These are phyloP conservation scores for Dicrostonyx torquatus DNA, from an alignment of 2,797 vertebrate species.

Conservation along the genomic window DNA sequence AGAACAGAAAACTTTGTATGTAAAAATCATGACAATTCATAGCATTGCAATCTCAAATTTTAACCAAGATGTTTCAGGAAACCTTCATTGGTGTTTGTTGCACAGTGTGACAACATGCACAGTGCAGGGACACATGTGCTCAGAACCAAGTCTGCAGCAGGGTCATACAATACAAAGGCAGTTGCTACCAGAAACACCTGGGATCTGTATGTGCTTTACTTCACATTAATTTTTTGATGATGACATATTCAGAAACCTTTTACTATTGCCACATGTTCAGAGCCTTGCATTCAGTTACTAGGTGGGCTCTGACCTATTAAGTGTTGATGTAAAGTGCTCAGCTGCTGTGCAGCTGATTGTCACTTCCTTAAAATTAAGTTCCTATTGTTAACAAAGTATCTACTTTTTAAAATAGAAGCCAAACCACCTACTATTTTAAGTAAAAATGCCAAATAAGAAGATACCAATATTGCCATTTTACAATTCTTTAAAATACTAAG, in stretches of 20 bases:
- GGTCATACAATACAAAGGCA: background rate
- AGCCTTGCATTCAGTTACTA: background rate
- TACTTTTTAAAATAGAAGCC: background rate
- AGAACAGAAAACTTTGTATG: background rate
- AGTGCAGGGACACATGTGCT: background rate
- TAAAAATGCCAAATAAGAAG: slow-evolving; percentile 38
- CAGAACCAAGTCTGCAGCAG: background rate
- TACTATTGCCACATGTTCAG: background rate
- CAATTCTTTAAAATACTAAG: slow-evolving; percentile 37
- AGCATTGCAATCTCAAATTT: background rate
- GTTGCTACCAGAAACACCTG: background rate
- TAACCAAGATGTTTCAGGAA: background rate
- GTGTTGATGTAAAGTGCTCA: background rate
- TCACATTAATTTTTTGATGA: background rate
- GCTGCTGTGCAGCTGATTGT: background rate
- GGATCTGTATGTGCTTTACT: background rate
- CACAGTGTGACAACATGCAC: background rate
- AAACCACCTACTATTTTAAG: slow-evolving; percentile 15
- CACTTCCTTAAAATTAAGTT: background rate
- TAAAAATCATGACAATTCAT: background rate
- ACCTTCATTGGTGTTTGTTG: background rate
- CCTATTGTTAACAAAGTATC: background rate
- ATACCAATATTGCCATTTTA: background rate
- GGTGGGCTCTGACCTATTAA: background rate
- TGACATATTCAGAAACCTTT: background rate